Conservation (phyloP, 2,888 invertebrate genomes). For the Diarsia rubi region DNA sequence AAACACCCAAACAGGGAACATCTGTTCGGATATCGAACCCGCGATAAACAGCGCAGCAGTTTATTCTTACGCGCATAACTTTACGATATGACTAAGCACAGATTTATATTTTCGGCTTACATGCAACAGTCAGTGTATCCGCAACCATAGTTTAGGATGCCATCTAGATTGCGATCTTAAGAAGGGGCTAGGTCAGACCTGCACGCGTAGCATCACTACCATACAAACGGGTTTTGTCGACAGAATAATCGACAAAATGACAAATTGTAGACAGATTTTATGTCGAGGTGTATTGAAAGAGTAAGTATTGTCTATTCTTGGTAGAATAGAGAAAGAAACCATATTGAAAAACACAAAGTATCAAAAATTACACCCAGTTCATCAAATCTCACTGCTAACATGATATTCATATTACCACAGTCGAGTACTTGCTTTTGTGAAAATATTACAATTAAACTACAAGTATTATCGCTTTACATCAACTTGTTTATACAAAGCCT, state of each 20-base stretch:
- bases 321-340: too few species aligned
- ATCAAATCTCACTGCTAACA: not conserved
- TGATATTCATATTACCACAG: not conserved
- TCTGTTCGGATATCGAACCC: too few species aligned
- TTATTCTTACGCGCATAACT: not conserved
- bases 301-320: too few species aligned
- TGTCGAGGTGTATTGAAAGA: too few species aligned
- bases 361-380: not conserved
- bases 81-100: not conserved
- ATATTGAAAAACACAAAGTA: not conserved
- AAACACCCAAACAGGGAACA: too few species aligned
- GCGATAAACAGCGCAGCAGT: too few species aligned
- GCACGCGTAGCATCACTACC: too few species aligned
- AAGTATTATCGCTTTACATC: not conserved
- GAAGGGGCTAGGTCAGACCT: not conserved
- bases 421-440: not conserved
- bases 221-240: too few species aligned
- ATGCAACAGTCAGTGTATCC: not conserved
- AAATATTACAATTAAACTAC: not conserved
- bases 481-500: conserved; percentile 3
- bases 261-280: too few species aligned
- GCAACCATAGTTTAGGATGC: too few species aligned
- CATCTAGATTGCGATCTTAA: not conserved
- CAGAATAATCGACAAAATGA: too few species aligned
- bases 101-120: not conserved